Conservation (phyloP, 2,113 vertebrate genomes). For the Nasalis larvatus region DNA sequence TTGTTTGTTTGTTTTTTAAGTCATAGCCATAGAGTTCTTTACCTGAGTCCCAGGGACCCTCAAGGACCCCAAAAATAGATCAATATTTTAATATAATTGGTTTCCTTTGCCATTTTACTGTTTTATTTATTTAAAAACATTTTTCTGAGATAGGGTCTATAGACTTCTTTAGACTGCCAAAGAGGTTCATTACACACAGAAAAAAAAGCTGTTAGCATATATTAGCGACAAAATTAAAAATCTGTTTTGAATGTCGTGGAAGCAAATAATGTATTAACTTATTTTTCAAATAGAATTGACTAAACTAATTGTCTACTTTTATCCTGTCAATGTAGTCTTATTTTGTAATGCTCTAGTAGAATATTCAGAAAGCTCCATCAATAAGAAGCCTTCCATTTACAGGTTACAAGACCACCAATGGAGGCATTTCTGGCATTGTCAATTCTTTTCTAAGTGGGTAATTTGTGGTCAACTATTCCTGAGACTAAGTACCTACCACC, state of each 20-base stretch:
- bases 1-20: neutral
- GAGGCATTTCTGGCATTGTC: neutral
- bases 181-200: neutral
- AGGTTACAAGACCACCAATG: neutral
- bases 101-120: neutral
- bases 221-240: slow-evolving; percentile 9
- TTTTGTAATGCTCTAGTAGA: neutral
- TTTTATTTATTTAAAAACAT: neutral
- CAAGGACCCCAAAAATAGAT: neutral
- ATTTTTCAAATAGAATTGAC: neutral
- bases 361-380: neutral
- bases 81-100: neutral
- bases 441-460: neutral
- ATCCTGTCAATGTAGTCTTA: neutral
- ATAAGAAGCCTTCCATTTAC: neutral
- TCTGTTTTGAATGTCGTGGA: neutral
- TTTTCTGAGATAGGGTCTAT: neutral
- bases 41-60: neutral
- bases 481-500: neutral
- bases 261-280: neutral
- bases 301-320: neutral
- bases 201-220: neutral
- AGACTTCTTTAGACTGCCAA: neutral
- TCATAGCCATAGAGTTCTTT: neutral
- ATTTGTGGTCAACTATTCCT: neutral